Evolutionary conservation across 2,888 invertebrate species (phyloP), one percentile per base, ranked within the genome.

Genomic region (Drosophila setosimentum): DNA sequence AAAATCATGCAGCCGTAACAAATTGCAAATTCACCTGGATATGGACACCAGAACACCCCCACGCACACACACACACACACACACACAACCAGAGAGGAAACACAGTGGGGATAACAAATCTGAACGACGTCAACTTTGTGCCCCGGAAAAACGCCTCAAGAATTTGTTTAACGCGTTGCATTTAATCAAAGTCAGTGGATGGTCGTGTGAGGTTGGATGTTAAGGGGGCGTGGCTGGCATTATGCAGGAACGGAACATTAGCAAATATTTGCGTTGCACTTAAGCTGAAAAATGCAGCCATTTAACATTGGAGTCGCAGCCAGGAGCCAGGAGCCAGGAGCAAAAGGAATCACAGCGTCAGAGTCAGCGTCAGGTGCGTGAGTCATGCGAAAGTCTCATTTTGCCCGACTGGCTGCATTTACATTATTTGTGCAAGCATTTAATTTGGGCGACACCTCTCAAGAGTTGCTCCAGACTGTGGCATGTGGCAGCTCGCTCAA

Each of bases 241-340:
- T 78, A 75, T 78, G 82, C 82, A 80, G 58, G 64, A 40, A 73
- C 55, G 77, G 72, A 87, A 83, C 85, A 86, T 91, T 87, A 79
- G 87, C 82, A 91, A 91, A 91, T 91, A 91, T 91, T 91, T 88
- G 86, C 76, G 74, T 77, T 87, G 82, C 86, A 85, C 87, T 89
- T 89, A 74, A 79, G 57, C 64, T 87, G 81, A 86, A 83, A 83
- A 86, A 79, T 85, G 73, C 78, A 69, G 76, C 78, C 76, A 86
- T 83, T 86, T 86, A 85, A 75, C 69, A 73, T 80, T 68, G 45
- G 18, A 72, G 53, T 62, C 60, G 51, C 18, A 32, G 27, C 35
- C 27, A 59, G 53, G 60, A 54, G 37, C 3, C n/a, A n/a, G n/a
- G n/a, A 32, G 27, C 35, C 27, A 59, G 53, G 60, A 54, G 37